Base-by-base conservation (phyloP, 1,140 invertebrate genomes). In the Heterodera schachtii region DNA sequence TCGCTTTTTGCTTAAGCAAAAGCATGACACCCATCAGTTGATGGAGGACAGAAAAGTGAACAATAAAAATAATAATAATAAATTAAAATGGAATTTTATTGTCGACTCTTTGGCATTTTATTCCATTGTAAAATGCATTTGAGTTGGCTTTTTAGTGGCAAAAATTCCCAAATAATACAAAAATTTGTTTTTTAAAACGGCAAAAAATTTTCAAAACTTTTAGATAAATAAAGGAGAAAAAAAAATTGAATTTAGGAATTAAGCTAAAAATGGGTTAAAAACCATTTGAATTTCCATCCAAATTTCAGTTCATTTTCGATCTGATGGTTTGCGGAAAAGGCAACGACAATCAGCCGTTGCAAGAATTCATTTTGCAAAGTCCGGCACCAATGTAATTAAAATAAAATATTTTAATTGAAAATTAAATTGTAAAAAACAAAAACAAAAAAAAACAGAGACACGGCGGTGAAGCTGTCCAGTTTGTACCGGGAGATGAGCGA, bases 281-380 rank as follows among this genome's bases (percentile, higher is more conserved):
- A 70, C 19, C 67, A 31, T 46, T n/a, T 78, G 43, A 52, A 52
- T 5, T 8, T 43, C 9, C 9, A 31, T 6, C 2, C 43, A 5
- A 47, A 19, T 84, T 86, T 77, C 90, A 94, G 93, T 99, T 98
- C 90, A 95, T 99, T 44, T 98, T 97, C 91, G 98, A 99, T 90
- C 92, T 99, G 87, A 99, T 98, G 95, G 94, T 98, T 6, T 97
- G 96, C 90, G 97, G 96, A 11, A 98, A 98, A 91, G 95, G 95
- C 86, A 94, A 95, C 91, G 94, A 96, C 84, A 98, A 98, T 90
- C 94, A 95, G 86, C 96, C 97, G 1, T 95, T 99, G 57, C 94
- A 84, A 43, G 84, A 85, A 60, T 86, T 83, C 78, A 84, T 99
- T 41, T 91, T 98, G 43, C 94, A 97, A 4, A 98, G 96, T 0